These are phyloP conservation scores for Pseudanteris insignis DNA, from an alignment of 2,888 invertebrate genomes.

Conservation along the genomic window DNA sequence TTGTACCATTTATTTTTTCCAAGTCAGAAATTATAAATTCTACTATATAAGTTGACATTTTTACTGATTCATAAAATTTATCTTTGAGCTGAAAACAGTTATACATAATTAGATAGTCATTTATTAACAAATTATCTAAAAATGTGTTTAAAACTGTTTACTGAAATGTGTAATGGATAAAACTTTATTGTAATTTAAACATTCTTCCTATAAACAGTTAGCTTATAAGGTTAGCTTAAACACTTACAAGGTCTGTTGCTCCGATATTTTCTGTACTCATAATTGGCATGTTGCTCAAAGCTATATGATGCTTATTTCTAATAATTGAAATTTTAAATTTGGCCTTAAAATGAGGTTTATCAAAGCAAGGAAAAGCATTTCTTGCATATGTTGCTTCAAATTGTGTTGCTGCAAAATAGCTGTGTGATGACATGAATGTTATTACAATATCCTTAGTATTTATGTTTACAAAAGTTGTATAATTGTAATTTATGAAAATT, in stretches of 20 bases:
- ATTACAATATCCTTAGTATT: background rate
- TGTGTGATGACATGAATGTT: constrained; percentile 49
- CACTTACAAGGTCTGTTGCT: too few relatives aligned
- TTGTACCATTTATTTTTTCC: constrained; percentile 72
- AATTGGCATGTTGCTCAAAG: constrained; percentile 83
- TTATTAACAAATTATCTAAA: too few relatives aligned
- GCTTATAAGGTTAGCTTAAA: too few relatives aligned
- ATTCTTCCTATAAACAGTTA: too few relatives aligned
- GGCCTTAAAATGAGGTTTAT: constrained; percentile 85
- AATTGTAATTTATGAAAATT: too few relatives aligned
- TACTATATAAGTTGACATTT: constrained; percentile 90
- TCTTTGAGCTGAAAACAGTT: constrained; percentile 73
- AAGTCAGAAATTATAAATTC: constrained; percentile 88
- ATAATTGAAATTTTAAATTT: constrained; percentile 83
- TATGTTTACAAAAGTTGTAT: too few relatives aligned
- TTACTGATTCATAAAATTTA: constrained; percentile 81
- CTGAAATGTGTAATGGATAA: too few relatives aligned
- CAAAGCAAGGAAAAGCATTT: constrained; percentile 84
- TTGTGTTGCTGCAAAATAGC: constrained; percentile 83
- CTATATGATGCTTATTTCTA: constrained; percentile 82
- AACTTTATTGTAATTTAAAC: too few relatives aligned
- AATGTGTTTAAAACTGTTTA: too few relatives aligned
- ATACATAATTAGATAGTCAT: background rate
- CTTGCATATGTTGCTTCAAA: constrained; percentile 84
- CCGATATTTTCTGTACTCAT: constrained; percentile 81